Percentiles rank a stretch among this genome's conserved stretches.
These are phyloP conservation scores for Perca flavescens DNA, from an alignment of 2,113 vertebrate genomes.

Conservation along the genomic window DNA sequence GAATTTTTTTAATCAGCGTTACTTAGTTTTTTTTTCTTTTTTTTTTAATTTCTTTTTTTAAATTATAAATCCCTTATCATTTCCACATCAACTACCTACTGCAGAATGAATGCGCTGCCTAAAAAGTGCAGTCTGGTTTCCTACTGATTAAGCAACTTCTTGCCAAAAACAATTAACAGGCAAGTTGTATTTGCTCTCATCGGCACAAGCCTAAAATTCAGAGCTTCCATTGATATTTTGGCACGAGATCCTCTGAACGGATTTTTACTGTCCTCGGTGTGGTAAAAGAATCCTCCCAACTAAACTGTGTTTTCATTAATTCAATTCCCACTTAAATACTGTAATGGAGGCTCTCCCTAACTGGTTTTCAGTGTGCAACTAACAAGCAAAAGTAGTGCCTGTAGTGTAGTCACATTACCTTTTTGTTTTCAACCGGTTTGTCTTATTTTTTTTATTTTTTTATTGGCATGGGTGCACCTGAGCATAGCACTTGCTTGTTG, in stretches of 20 bases:
- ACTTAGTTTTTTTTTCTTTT: too few species aligned
- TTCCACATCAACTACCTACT: neutral
- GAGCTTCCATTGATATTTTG: constrained; percentile 67
- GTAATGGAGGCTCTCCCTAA: constrained; percentile 69
- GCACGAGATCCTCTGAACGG: constrained; percentile 1
- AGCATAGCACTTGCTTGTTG: constrained; percentile 64
- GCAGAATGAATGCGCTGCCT: neutral
- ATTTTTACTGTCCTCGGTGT: neutral
- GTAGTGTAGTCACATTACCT: constrained; percentile 45
- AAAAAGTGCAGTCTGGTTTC: neutral
- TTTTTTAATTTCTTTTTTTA: too few species aligned
- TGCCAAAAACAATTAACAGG: neutral
- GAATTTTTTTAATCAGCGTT: neutral
- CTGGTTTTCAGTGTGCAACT: constrained; percentile 63
- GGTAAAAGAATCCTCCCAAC: neutral
- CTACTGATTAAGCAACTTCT: neutral
- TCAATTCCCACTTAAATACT: neutral
- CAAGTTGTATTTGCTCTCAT: constrained; percentile 15
- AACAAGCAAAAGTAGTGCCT: constrained; percentile 61
- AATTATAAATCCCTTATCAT: neutral
- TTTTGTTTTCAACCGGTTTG: constrained; percentile 31
- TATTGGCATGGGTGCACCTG: constrained; percentile 66
- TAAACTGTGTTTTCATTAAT: neutral
- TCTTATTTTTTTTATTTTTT: constrained; percentile 22
- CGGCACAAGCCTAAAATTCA: constrained; percentile 71